Evolutionary conservation across 2,797 vertebrate species (phyloP), one percentile per base, ranked within the genome.

Genomic region (Synaphobranchus kaupii): DNA sequence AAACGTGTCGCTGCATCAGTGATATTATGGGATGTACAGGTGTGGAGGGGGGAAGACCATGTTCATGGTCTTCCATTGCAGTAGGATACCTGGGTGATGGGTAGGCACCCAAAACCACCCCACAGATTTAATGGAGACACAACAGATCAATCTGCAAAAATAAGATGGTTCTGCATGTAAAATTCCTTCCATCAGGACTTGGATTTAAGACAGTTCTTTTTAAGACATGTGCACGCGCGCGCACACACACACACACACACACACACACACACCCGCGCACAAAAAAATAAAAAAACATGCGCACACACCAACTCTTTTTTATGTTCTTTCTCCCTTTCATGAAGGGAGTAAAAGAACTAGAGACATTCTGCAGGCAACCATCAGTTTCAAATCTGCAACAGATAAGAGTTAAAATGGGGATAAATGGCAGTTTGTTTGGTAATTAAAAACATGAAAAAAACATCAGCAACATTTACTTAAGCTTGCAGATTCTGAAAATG

Each of bases 81-180:
- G n/a, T 7, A 52, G 22, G 22, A 52, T 9, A 28, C 6, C 12
- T 28, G n/a, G 50, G 48, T 54, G 25, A 83, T 54, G 47, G n/a
- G 28, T 15, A 54, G 47, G 52, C n/a, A 83, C 48, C 22, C 48
- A 52, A 31, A 83, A 54, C n/a, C 73, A 76, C 52, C 3, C n/a
- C 48, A 83, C 81, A 83, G 31, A 54, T 10, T 52, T 52, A 12
- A 52, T 82, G 80, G 80, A 52, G 22, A 83, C n/a, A 83, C 25
- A 52, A 50, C 20, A 82, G 17, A 48, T 52, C 80, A 82, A 9
- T 50, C 80, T 82, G 80, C 4, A 34, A 73, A 58, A 9, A 52
- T n/a, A 56, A 6, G n/a, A 54, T 13, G 13, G 8, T 84, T 54
- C 25, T 58, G 28, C 50, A 56, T 84, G 15, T 20, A 84, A 84